These are phyloP conservation scores for Caenorhabditis macrosperma DNA, from an alignment of 2,888 invertebrate genomes.

Conservation along the genomic window DNA sequence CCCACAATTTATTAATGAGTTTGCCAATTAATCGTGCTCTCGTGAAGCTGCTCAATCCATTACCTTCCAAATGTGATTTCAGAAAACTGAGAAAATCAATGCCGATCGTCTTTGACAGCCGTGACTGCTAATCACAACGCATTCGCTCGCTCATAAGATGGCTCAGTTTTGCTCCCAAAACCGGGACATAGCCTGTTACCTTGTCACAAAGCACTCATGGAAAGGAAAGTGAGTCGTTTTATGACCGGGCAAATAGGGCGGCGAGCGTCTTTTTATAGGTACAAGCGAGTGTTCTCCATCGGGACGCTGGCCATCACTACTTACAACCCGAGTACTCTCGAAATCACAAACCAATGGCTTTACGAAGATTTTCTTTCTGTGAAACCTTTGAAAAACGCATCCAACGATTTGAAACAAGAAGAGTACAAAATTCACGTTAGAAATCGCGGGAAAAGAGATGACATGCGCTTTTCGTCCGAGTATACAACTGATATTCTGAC, in stretches of 20 bases:
- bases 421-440: slow-evolving; percentile 61
- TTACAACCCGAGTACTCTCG: slow-evolving; percentile 92
- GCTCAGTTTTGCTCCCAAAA: slow-evolving; percentile 87
- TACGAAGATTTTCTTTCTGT: slow-evolving; percentile 82
- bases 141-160: slow-evolving; percentile 23
- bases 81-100: background rate
- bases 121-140: slow-evolving; percentile 9
- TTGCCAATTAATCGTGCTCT: slow-evolving; percentile 5
- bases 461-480: slow-evolving; percentile 96
- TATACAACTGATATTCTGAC: slow-evolving; percentile 93
- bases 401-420: slow-evolving; percentile 75
- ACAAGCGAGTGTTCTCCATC: slow-evolving; percentile 96
- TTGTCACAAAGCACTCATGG: slow-evolving; percentile 97
- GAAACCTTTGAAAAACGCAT: slow-evolving; percentile 80
- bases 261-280: slow-evolving; percentile 83
- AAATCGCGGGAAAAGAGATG: slow-evolving; percentile 83
- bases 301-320: slow-evolving; percentile 96
- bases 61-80: background rate
- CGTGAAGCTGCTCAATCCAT: background rate
- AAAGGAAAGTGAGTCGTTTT: slow-evolving; percentile 88
- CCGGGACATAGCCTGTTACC: slow-evolving; percentile 95
- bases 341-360: slow-evolving; percentile 90
- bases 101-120: background rate
- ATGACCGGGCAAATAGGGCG: background rate
- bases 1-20: slow-evolving; percentile 1